Evolutionary conservation across 2,113 vertebrate genomes (phyloP).

Genomic region (Willisornis vidua): DNA sequence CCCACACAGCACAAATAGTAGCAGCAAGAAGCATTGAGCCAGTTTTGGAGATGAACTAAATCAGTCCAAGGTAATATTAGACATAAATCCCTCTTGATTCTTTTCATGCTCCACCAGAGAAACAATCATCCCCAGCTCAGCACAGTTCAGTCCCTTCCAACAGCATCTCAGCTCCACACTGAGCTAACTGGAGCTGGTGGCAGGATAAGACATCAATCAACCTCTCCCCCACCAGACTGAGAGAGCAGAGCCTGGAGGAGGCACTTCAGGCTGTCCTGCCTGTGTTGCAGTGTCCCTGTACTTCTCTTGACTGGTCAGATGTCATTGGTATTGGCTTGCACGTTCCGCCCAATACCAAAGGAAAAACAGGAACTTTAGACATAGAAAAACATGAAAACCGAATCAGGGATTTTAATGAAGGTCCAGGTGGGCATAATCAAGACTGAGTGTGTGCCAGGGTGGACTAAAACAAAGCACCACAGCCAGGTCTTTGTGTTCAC

Average conservation of each 20-base stretch:
- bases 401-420: neutral
- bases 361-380: neutral
- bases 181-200: neutral
- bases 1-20: neutral
- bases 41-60: neutral
- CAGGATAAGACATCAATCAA: neutral
- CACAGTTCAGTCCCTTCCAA: neutral
- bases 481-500: neutral
- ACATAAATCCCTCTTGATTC: neutral
- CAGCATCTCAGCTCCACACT: neutral
- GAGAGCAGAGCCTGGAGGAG: neutral
- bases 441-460: neutral
- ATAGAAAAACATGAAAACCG: neutral
- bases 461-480: neutral
- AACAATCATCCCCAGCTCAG: neutral
- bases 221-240: fast-evolving
- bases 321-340: neutral
- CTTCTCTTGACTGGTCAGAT: neutral
- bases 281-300: neutral
- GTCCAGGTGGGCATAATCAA: neutral
- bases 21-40: neutral
- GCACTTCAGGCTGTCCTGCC: neutral
- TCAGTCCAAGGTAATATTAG: neutral
- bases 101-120: neutral
- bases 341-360: neutral